Conservation (phyloP, 2,797 vertebrate genomes). For the Typhlichthys eigenmanni region DNA sequence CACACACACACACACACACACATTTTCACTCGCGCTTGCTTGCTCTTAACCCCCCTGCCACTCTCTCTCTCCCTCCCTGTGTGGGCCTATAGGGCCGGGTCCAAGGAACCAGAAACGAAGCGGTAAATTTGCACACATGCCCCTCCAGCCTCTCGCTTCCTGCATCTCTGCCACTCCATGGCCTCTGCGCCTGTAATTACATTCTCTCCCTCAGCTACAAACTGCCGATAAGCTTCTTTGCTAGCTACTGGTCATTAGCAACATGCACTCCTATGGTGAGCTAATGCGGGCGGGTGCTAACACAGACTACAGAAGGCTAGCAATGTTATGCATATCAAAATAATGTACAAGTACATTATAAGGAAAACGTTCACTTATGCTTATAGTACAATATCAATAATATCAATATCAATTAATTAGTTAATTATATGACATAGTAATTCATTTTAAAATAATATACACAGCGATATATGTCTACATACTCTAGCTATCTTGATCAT, state of each 20-base stretch:
- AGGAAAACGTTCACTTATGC: background rate
- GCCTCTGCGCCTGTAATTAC: conserved; percentile 50
- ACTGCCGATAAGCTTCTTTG: conserved; percentile 59
- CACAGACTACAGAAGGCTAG: background rate
- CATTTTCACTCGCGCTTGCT: background rate
- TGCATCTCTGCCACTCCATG: conserved; percentile 42
- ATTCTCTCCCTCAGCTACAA: conserved; percentile 45
- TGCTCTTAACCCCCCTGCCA: conserved; percentile 15
- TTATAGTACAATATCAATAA: background rate
- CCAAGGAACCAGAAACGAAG: conserved; percentile 41
- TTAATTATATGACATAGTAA: background rate
- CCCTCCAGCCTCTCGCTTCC: conserved; percentile 46
- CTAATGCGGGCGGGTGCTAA: background rate
- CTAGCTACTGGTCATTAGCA: conserved; percentile 49
- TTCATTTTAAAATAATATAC: no score
- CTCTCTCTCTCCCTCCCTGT: conserved; percentile 45
- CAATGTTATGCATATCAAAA: background rate
- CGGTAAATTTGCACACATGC: conserved; percentile 61
- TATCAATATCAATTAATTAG: background rate
- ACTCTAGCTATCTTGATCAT: no score
- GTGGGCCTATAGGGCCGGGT: conserved; percentile 48
- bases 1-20: background rate
- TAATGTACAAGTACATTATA: background rate
- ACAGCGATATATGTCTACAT: no score
- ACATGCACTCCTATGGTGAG: conserved; percentile 32